phyloP scores from a whole-genome alignment of 2,113 vertebrate genomes.

The Crotalus horridus region DNA sequence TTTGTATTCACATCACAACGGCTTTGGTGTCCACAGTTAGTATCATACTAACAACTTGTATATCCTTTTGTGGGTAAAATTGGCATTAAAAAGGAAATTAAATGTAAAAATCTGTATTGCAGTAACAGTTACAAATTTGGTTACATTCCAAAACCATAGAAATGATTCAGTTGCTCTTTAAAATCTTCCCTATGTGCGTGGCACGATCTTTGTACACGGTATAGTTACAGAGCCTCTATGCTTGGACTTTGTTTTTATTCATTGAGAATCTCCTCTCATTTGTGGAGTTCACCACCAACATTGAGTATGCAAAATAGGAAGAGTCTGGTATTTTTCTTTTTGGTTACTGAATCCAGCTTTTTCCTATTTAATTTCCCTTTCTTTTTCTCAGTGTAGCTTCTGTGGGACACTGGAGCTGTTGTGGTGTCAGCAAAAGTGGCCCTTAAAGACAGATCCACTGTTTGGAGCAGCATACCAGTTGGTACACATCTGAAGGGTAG shows the following conservation, averaged over 20 bases:
- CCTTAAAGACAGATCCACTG: constrained; percentile 76
- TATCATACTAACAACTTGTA: constrained; percentile 43
- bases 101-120: constrained; percentile 47
- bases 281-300: constrained; percentile 30
- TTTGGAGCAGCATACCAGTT: constrained; percentile 74
- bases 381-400: constrained; percentile 79
- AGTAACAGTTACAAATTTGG: constrained; percentile 35
- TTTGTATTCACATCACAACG: constrained; percentile 69
- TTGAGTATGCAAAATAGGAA: constrained; percentile 66
- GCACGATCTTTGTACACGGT: constrained; percentile 2
- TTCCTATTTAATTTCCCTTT: constrained; percentile 76
- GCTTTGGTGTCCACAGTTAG: constrained; percentile 73
- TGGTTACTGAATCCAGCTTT: constrained; percentile 63
- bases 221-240: constrained; percentile 7
- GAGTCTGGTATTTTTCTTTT: constrained; percentile 32
- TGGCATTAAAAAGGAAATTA: constrained; percentile 54
- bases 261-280: constrained; percentile 13
- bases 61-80: constrained; percentile 16
- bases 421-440: constrained; percentile 79
- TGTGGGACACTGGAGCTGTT: constrained; percentile 80
- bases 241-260: constrained; percentile 18
- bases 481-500: constrained; percentile 77
- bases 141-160: constrained; percentile 35
- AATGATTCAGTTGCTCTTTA: constrained; percentile 42
- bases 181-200: constrained; percentile 12